Evolutionary conservation across 2,797 vertebrate genomes (phyloP).

Genomic region (Ibycter americanus): DNA sequence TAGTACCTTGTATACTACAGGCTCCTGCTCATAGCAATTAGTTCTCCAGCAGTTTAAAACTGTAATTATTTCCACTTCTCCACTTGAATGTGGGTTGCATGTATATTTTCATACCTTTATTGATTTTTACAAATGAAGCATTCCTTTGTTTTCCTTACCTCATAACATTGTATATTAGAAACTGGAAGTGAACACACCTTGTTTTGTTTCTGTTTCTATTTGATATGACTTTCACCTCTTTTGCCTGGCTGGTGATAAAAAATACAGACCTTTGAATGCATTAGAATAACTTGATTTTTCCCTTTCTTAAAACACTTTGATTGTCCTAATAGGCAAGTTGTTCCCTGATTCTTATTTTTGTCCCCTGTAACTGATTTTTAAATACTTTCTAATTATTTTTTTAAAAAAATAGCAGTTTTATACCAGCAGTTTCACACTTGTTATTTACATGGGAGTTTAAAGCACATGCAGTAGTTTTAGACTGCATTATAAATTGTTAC

Average conservation of each 20-base stretch:
- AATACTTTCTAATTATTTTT: neutral
- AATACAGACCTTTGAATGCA: neutral
- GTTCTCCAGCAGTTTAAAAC: neutral
- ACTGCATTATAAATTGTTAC: neutral
- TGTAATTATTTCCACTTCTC: neutral
- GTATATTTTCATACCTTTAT: neutral
- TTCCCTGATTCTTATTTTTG: neutral
- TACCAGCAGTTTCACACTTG: neutral
- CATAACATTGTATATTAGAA: neutral
- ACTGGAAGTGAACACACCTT: neutral
- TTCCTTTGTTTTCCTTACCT: neutral
- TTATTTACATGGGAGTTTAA: neutral
- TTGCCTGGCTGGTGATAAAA: neutral
- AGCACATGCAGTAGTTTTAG: neutral
- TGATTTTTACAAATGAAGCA: neutral
- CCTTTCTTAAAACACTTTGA: neutral
- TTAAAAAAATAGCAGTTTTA: neutral
- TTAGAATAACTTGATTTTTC: neutral
- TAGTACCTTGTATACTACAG: neutral
- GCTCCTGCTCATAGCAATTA: neutral
- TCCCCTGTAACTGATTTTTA: neutral
- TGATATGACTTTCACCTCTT: neutral
- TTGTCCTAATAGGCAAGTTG: neutral
- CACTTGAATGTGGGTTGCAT: neutral
- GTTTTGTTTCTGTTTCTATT: neutral